These are phyloP conservation scores for Maniola jurtina DNA, from an alignment of 1,140 invertebrate species.

Conservation along the genomic window DNA sequence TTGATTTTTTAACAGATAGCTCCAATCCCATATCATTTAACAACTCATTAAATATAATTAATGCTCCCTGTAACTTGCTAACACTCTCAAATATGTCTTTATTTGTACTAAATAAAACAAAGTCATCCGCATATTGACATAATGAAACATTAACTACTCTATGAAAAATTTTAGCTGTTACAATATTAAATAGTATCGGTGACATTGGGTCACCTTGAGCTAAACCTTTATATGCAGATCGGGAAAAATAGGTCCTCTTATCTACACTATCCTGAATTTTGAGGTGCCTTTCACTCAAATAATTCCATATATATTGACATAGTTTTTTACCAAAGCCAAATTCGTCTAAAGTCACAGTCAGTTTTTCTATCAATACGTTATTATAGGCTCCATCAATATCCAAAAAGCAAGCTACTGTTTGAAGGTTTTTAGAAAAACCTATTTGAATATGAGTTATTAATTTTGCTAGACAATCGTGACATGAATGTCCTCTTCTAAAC, in stretches of 20 bases:
- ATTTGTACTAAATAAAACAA: constrained; percentile 24
- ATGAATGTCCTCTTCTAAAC: constrained; percentile 37
- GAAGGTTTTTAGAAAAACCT: constrained; percentile 34
- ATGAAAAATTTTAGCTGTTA: constrained; percentile 25
- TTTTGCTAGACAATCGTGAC: constrained; percentile 30
- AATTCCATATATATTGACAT: constrained; percentile 35
- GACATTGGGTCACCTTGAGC: constrained; percentile 40
- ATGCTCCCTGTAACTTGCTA: constrained; percentile 19
- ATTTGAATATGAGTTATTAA: constrained; percentile 36
- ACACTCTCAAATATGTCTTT: constrained; percentile 15
- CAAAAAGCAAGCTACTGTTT: constrained; percentile 37
- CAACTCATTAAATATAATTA: constrained; percentile 12
- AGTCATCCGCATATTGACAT: constrained; percentile 41
- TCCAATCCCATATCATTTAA: constrained; percentile 30
- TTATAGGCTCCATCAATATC: constrained; percentile 44
- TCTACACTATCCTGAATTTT: constrained; percentile 18
- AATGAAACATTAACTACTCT: constrained; percentile 19
- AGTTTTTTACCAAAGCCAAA: constrained; percentile 25
- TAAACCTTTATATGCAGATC: constrained; percentile 33
- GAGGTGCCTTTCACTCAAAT: constrained; percentile 35
- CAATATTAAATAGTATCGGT: constrained; percentile 41
- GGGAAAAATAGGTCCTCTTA: background rate
- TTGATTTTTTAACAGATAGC: constrained; percentile 31
- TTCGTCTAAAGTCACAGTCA: constrained; percentile 30
- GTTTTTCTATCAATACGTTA: constrained; percentile 28